Percentiles rank a stretch among this genome's conserved stretches.
Conservation (phyloP, 2,113 vertebrate species). For the Ptychochromis oligacanthus region DNA sequence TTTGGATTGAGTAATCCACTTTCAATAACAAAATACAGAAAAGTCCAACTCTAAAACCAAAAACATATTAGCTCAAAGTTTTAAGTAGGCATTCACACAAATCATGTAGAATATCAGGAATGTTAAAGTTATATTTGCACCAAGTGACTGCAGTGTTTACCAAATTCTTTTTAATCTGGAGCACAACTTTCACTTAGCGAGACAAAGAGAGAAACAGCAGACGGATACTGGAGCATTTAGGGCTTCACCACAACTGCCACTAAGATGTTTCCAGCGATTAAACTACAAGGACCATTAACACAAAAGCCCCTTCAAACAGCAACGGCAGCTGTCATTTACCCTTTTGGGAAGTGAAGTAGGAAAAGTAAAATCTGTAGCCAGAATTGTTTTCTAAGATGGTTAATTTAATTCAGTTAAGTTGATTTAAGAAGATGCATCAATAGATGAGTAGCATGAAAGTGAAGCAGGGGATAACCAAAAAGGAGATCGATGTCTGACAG, state of each 20-base stretch:
- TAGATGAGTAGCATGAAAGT: background rate
- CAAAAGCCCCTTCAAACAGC: conserved; percentile 20
- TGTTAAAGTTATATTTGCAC: background rate
- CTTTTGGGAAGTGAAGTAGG: background rate
- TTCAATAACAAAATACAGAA: background rate
- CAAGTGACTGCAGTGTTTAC: background rate
- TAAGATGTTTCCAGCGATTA: conserved; percentile 42
- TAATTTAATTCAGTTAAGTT: background rate
- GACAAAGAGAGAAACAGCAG: background rate
- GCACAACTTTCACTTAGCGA: background rate
- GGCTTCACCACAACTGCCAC: background rate
- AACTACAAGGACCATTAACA: conserved; percentile 34
- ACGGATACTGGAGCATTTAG: conserved; percentile 3
- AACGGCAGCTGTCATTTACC: background rate
- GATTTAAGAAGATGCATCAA: background rate
- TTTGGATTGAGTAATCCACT: background rate
- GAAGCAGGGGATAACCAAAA: background rate
- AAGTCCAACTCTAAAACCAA: too few relatives aligned
- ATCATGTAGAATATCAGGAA: too few relatives aligned
- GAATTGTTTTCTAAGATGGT: background rate
- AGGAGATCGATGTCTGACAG: background rate
- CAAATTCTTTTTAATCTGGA: background rate
- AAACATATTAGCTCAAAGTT: background rate
- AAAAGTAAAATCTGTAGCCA: background rate
- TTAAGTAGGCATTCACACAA: background rate